Percentiles rank a stretch among this genome's conserved stretches.
Evolutionary conservation across 92 coral and sea anemone genomes (phyloP).

Genomic region (Palythoa heliodiscus): DNA sequence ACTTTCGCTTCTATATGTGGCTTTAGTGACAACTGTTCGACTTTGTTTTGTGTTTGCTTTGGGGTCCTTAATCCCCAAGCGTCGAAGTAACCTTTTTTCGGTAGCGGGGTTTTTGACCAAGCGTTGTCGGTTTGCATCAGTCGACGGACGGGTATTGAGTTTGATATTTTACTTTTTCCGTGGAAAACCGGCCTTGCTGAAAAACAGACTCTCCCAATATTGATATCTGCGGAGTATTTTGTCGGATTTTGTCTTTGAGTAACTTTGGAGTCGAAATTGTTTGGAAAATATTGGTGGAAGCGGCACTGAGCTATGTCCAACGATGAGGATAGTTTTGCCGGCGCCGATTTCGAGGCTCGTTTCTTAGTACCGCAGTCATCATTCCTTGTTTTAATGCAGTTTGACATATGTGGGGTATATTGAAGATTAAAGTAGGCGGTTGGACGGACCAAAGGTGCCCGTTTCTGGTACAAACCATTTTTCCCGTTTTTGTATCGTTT

Average conservation of each 20-base stretch:
- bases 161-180: constrained; percentile 1
- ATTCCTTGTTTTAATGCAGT: background rate
- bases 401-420: constrained; percentile 45
- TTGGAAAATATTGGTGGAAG: constrained; percentile 55
- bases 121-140: background rate
- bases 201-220: constrained; percentile 65
- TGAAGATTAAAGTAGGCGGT: constrained; percentile 48
- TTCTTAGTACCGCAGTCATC: constrained; percentile 16
- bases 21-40: constrained; percentile 5
- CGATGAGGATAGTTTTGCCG: constrained; percentile 18
- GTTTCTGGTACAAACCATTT: constrained; percentile 4
- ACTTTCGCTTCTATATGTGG: constrained; percentile 50
- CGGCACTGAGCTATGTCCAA: constrained; percentile 51
- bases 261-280: constrained; percentile 41
- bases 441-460: constrained; percentile 51
- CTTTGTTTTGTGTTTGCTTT: constrained; percentile 24
- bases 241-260: constrained; percentile 37
- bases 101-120: constrained; percentile 48
- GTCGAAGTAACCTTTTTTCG: constrained; percentile 52
- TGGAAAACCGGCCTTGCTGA: constrained; percentile 65
- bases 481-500: constrained; percentile 10
- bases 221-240: constrained; percentile 60
- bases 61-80: constrained; percentile 73
- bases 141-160: constrained; percentile 9
- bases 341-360: constrained; percentile 63